These are phyloP conservation scores for Gymnocephalus cernua DNA, from an alignment of 2,113 vertebrate genomes.

Conservation along the genomic window DNA sequence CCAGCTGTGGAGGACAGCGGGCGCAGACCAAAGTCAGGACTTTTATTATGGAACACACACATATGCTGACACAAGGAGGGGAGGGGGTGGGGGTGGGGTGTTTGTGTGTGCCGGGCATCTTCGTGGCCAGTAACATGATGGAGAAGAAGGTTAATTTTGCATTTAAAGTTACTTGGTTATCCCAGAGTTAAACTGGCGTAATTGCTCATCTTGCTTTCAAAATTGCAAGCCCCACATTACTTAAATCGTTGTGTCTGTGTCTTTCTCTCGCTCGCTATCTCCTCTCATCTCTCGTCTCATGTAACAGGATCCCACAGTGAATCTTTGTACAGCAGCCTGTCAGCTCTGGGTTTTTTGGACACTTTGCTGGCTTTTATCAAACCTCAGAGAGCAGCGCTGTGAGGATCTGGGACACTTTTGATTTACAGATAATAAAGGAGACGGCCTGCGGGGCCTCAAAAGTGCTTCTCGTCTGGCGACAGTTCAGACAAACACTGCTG, in stretches of 20 bases:
- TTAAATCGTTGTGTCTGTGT: background rate
- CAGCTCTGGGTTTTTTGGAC: slow-evolving; percentile 35
- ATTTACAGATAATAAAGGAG: slow-evolving; percentile 49
- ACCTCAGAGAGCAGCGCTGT: slow-evolving; percentile 4
- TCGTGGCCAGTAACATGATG: slow-evolving; percentile 13
- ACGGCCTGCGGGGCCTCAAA: slow-evolving; percentile 2
- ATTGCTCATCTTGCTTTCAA: background rate
- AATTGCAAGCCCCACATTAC: background rate
- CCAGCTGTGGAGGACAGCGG: slow-evolving; percentile 73
- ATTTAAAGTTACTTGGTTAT: background rate
- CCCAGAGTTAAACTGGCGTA: background rate
- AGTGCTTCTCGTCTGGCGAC: slow-evolving; percentile 46
- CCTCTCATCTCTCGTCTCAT: slow-evolving; percentile 14
- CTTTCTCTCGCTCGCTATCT: slow-evolving; percentile 8
- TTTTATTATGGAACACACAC: slow-evolving; percentile 66
- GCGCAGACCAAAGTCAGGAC: slow-evolving; percentile 49
- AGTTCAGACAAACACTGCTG: slow-evolving; percentile 25
- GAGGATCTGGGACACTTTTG: slow-evolving; percentile 40
- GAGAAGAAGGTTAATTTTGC: background rate
- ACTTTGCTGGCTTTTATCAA: slow-evolving; percentile 52
- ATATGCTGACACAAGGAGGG: slow-evolving; percentile 12
- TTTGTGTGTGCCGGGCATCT: slow-evolving; percentile 25
- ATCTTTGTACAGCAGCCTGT: slow-evolving; percentile 38
- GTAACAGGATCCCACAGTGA: slow-evolving; percentile 56
- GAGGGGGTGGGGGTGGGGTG: background rate